These are phyloP conservation scores for Pseudomyrmex cubaensis DNA, from an alignment of 1,140 invertebrate species.

Conservation along the genomic window DNA sequence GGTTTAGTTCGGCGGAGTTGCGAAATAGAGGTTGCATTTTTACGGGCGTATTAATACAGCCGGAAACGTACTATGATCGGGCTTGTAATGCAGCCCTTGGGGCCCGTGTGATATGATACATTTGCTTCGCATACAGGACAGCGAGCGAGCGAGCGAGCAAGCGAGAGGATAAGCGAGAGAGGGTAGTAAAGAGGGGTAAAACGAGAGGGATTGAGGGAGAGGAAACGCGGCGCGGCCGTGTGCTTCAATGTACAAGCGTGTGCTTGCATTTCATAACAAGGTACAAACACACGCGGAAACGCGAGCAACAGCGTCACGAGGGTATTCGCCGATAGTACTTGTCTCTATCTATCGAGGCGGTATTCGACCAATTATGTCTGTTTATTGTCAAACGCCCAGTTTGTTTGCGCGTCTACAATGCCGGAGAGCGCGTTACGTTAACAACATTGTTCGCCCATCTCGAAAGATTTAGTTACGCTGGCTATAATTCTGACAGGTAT, in stretches of 20 bases:
- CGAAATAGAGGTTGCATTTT: constrained; percentile 78
- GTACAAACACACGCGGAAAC: constrained; percentile 72
- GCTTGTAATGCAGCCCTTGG: constrained; percentile 82
- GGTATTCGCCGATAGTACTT: constrained; percentile 72
- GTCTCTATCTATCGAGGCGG: constrained; percentile 72
- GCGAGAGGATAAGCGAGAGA: constrained; percentile 51
- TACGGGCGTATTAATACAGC: constrained; percentile 78
- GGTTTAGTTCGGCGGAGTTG: constrained; percentile 73
- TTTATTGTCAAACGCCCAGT: constrained; percentile 72
- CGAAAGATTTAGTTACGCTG: constrained; percentile 44
- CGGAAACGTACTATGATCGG: constrained; percentile 80
- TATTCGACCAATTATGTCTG: constrained; percentile 78
- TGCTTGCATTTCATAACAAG: constrained; percentile 77
- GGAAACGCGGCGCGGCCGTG: constrained; percentile 4
- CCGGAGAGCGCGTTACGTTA: constrained; percentile 22
- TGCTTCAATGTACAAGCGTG: constrained; percentile 60
- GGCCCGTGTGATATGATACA: constrained; percentile 81
- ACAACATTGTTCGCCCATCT: constrained; percentile 47
- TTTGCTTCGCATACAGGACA: constrained; percentile 79
- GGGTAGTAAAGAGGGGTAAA: constrained; percentile 48
- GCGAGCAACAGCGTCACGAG: constrained; percentile 51
- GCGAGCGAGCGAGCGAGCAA: constrained; percentile 50
- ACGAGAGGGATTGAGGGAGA: constrained; percentile 42
- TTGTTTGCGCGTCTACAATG: constrained; percentile 58
- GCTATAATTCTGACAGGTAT: not conserved